Evolutionary conservation across 2,888 invertebrate species (phyloP).

Genomic region (Taphrorychus bicolor): DNA sequence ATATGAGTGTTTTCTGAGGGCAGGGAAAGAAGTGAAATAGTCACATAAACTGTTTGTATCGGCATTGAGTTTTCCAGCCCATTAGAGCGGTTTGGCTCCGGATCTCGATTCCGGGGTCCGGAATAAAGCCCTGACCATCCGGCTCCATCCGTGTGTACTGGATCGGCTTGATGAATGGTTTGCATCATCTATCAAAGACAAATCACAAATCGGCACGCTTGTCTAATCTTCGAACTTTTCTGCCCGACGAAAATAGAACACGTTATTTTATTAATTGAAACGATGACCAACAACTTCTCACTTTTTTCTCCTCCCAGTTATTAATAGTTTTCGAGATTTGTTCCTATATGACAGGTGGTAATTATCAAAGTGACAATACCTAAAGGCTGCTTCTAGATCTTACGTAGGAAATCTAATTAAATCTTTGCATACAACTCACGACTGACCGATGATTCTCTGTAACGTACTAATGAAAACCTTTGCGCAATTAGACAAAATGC

Average conservation of each 20-base stretch:
- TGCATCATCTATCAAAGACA: constrained; percentile 61
- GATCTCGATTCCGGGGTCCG: constrained; percentile 45
- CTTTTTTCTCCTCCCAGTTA: constrained; percentile 20
- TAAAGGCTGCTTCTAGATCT: not conserved
- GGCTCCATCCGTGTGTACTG: constrained; percentile 50
- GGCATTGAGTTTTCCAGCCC: constrained; percentile 57
- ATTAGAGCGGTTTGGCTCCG: constrained; percentile 43
- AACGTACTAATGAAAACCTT: not conserved
- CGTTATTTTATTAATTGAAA: constrained; percentile 49
- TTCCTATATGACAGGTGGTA: constrained; percentile 10
- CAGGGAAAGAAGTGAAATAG: constrained; percentile 45
- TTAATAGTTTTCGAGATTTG: constrained; percentile 37
- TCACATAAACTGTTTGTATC: constrained; percentile 53
- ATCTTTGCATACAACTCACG: not conserved
- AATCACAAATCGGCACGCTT: constrained; percentile 55
- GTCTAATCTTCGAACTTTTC: constrained; percentile 47
- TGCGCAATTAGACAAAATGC: not conserved
- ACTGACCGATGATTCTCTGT: too few relatives aligned
- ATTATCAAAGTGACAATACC: constrained; percentile 10
- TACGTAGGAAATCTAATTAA: not conserved
- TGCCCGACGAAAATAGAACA: constrained; percentile 43
- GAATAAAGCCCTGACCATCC: constrained; percentile 42
- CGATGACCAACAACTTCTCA: constrained; percentile 46
- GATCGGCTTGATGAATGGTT: constrained; percentile 57
- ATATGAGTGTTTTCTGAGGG: constrained; percentile 23